Conservation (phyloP, 2,113 vertebrate genomes). For the Petrocephalus microphthalmus region DNA sequence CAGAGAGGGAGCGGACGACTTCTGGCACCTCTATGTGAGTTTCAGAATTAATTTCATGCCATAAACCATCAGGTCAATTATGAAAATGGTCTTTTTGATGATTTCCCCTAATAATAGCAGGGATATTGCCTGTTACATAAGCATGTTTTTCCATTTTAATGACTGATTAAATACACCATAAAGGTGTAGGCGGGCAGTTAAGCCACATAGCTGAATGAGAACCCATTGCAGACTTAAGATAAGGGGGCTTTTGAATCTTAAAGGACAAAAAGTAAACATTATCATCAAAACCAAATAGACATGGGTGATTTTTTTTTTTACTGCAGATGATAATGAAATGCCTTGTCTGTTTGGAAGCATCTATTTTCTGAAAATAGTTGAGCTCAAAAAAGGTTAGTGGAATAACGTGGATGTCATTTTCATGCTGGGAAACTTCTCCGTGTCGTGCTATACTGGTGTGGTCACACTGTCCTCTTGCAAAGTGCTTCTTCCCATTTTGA, state of each 20-base stretch:
- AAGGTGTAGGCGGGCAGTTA: not conserved
- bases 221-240: not conserved
- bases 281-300: not conserved
- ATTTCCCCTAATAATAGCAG: not conserved
- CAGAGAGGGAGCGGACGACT: not conserved
- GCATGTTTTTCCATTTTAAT: not conserved
- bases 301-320: not conserved
- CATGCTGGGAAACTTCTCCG: not conserved
- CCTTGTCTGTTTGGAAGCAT: not conserved
- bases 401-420: not conserved
- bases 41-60: not conserved
- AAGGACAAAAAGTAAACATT: not conserved
- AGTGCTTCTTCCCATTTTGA: not conserved
- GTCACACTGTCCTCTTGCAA: not conserved
- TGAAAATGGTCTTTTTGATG: constrained; percentile 5
- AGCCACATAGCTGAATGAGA: not conserved
- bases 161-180: constrained; percentile 1
- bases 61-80: not conserved
- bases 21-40: not conserved
- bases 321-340: not conserved
- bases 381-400: not conserved
- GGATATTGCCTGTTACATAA: not conserved
- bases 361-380: not conserved
- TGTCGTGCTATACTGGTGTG: not conserved
- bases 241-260: not conserved